phyloP scores from a whole-genome alignment of 2,113 vertebrate species.

The Myodes glareolus region DNA sequence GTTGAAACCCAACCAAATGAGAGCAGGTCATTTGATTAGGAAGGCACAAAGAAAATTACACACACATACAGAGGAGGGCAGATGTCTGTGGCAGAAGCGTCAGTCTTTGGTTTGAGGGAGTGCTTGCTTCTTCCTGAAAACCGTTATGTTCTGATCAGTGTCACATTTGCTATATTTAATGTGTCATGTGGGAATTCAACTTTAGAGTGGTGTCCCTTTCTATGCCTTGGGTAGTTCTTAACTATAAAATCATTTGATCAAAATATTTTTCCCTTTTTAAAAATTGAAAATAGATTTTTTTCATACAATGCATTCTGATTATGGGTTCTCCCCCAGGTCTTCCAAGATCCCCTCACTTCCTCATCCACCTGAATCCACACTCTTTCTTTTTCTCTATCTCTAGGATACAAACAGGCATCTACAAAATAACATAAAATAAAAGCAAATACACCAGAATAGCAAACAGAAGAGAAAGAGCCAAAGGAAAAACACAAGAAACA shows the following conservation, averaged over 20 bases:
- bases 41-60: conserved; percentile 43
- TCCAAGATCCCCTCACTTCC: background rate
- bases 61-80: background rate
- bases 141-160: background rate
- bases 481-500: background rate
- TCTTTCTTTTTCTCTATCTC: background rate
- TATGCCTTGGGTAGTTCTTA: background rate
- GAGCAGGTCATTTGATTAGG: conserved; percentile 71
- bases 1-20: conserved; percentile 83
- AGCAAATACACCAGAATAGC: background rate
- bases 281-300: background rate
- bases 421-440: background rate
- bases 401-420: background rate
- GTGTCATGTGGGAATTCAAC: background rate
- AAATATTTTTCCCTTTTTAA: background rate
- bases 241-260: background rate
- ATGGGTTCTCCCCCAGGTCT: background rate
- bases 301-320: background rate
- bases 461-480: background rate
- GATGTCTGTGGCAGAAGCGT: background rate
- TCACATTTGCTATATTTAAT: background rate
- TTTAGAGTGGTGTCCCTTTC: background rate
- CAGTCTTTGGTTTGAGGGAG: background rate
- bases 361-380: background rate
- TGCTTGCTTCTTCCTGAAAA: background rate